These are phyloP conservation scores for Ceratosolen fusciceps DNA, from an alignment of 1,140 invertebrate genomes.

Conservation along the genomic window DNA sequence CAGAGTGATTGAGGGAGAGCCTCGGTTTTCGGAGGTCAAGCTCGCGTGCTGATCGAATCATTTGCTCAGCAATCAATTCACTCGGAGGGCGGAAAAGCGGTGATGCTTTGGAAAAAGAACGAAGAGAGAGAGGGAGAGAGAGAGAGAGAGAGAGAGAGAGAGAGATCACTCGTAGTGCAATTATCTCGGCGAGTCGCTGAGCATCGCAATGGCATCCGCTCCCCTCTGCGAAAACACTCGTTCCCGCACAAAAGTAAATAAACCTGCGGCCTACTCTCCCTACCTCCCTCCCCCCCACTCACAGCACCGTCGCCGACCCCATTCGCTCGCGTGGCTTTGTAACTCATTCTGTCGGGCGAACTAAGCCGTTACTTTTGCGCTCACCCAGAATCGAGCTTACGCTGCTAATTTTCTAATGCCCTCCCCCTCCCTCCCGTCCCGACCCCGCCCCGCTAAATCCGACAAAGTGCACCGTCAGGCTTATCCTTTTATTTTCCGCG, in stretches of 20 bases:
- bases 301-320: too few relatives aligned
- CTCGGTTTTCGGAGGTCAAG: not conserved
- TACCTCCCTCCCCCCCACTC: not conserved
- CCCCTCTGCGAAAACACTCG: not conserved
- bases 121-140: not conserved
- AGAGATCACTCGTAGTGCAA: not conserved
- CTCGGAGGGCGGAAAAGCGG: not conserved
- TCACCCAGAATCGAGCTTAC: not conserved
- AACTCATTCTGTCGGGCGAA: not conserved
- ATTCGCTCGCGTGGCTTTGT: too few relatives aligned
- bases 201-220: not conserved
- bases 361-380: not conserved
- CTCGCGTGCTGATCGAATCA: not conserved
- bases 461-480: not conserved
- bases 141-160: not conserved
- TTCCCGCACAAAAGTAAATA: not conserved
- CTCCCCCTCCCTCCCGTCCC: too few relatives aligned
- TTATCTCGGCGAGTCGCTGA: not conserved
- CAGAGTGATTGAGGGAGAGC: not conserved
- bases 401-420: not conserved
- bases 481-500: too few relatives aligned
- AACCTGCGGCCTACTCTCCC: not conserved
- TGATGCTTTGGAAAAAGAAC: not conserved
- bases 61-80: constrained; percentile 8
- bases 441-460: too few relatives aligned